Base-by-base conservation (phyloP, 2,888 invertebrate species). In the Hetaerina titia region DNA sequence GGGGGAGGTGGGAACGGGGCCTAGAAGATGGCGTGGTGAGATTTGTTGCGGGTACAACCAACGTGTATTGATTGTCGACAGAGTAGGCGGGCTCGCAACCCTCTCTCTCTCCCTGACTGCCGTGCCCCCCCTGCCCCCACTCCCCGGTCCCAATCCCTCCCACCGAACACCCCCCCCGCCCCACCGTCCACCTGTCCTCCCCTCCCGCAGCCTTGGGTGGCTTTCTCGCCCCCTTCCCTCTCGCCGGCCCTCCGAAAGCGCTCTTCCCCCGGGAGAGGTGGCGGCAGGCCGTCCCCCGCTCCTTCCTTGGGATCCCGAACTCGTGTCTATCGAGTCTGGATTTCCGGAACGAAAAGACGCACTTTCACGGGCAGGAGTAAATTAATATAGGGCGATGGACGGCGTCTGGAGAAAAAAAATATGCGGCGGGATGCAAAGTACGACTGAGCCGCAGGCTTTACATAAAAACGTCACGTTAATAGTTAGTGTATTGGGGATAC, bases 11-110 rank as follows among this genome's bases (percentile, higher is more conserved):
- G 56, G 88, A 19, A 90, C 64, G 64, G 13, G 92, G 90, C 58
- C 58, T 90, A 25, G 58, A 45, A 92, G 92, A 90, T 90, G 63
- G 90, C 90, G 64, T 90, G 90, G 90, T 56, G 92, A 92, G 92
- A 92, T 92, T 69, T 92, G 92, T 92, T 56, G 92, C 92, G 64
- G 74, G 69, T 56, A 45, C 64, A 92, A 92, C 92, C 92, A 64
- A 69, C 92, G 69, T 69, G 92, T 92, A 92, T 92, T 92, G 92
- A 92, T 92, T 92, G 92, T 92, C 90, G 90, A 90, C 90, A 63
- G 90, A 90, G 90, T 63, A 31, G 90, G 90, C 90, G 90, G 90
- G 90, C 90, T 31, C 90, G 45, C 90, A 90, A 90, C 90, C 90
- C 90, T 90, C 90, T 90, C 90, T 45, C 31, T 17, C 90, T 60